Evolutionary conservation across 2,797 vertebrate genomes (phyloP).

Genomic region (Spondyliosoma cantharus): DNA sequence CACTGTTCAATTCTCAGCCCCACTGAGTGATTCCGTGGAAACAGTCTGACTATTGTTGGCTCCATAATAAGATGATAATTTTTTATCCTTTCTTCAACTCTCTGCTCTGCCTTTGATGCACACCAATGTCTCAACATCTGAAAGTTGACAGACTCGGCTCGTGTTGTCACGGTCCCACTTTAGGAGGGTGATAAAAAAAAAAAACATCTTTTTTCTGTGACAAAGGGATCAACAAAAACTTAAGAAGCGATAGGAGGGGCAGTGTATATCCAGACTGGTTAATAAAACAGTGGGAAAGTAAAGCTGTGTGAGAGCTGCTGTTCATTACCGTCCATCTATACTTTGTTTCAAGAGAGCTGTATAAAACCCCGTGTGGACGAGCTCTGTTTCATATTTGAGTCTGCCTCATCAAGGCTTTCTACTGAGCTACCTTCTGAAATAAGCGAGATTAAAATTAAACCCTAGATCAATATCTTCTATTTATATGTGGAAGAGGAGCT

Average conservation of each 20-base stretch:
- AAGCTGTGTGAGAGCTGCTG: constrained; percentile 52
- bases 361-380: constrained; percentile 63
- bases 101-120: constrained; percentile 63
- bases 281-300: constrained; percentile 49
- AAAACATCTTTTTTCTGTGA: constrained; percentile 54
- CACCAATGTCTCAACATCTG: constrained; percentile 53
- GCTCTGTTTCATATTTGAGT: constrained; percentile 58
- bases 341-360: constrained; percentile 60
- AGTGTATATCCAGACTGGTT: constrained; percentile 22
- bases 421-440: constrained; percentile 67
- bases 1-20: constrained; percentile 65
- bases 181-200: constrained; percentile 54
- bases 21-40: constrained; percentile 60
- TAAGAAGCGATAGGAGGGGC: constrained; percentile 18
- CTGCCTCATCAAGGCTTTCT: constrained; percentile 72
- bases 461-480: constrained; percentile 79
- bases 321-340: constrained; percentile 54
- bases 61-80: constrained; percentile 76
- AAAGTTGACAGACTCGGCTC: constrained; percentile 57
- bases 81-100: constrained; percentile 58
- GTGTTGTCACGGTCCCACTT: constrained; percentile 49
- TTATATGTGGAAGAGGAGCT: constrained; percentile 67
- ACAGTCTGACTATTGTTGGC: constrained; percentile 70
- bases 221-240: constrained; percentile 48
- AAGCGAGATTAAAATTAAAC: constrained; percentile 82